Evolutionary conservation across 2,888 invertebrate genomes (phyloP), one percentile per base, ranked within the genome.

Genomic region (Podabrus alpinus): DNA sequence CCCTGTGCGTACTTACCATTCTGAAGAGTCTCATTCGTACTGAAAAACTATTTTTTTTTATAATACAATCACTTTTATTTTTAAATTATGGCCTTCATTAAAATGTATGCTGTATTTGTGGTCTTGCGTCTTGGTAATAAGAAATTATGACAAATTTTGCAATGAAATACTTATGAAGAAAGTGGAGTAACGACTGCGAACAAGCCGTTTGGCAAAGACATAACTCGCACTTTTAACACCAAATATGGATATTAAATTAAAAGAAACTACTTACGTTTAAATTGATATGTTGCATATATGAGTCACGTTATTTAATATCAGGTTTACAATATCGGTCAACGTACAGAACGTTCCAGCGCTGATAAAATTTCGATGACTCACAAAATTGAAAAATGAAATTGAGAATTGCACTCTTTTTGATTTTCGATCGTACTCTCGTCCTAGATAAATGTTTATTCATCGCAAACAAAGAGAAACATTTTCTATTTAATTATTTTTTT

Each of bases 291-390:
- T 17, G 17, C 21, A 21, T 19, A 64, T 64, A 21, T 64, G 62
- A 64, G 13, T 64, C 62, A 64, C 62, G 62, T 64, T 64, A 64
- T 71, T 67, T 66, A 71, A 71, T 68, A 73, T 60, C 74, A 74
- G 45, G 25, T 67, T 74, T 74, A 67, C 19, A 17, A 73, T 66
- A 59, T 73, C 73, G 73, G 73, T 73, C 73, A 73, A 73, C 17
- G 73, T 69, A 68, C 29, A 68, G 16, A 25, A 45, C n/a, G 17
- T 61, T 64, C n/a, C 21, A 64, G 21, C 13, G 62, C 21, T 64
- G 15, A 64, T 64, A 64, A 64, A 45, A 21, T 16, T 19, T 17
- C 19, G n/a, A 62, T 62, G 62, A 64, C 19, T 64, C 62, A 64
- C 62, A 17, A 61, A 19, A 19, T 15, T n/a, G 21, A n/a, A 11